Percentiles rank a stretch among this genome's conserved stretches.
phyloP scores from a whole-genome alignment of 2,888 invertebrate genomes.

The Aplocera efformata region DNA sequence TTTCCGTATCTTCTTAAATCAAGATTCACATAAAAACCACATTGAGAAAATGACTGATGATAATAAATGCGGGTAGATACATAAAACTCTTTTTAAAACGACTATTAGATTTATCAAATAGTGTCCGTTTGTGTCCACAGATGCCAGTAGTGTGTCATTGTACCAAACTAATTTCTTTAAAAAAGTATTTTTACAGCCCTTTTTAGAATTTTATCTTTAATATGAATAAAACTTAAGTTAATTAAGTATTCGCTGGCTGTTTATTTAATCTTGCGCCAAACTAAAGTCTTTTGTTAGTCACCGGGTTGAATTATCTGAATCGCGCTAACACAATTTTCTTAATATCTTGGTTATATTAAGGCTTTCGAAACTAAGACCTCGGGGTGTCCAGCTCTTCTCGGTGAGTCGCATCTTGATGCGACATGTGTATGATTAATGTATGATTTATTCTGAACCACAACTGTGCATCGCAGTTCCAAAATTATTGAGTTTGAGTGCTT shows the following conservation, averaged over 20 bases:
- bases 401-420: slow-evolving; percentile 46
- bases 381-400: slow-evolving; percentile 68
- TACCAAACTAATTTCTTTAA: too few species aligned
- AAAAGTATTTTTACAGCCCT: too few species aligned
- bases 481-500: slow-evolving; percentile 30
- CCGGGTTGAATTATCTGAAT: slow-evolving; percentile 24
- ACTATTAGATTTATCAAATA: neutral
- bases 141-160: slow-evolving; percentile 4
- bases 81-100: too few species aligned
- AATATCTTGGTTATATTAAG: slow-evolving; percentile 7
- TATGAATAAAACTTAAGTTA: too few species aligned
- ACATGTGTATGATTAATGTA: slow-evolving; percentile 31
- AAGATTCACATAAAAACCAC: too few species aligned
- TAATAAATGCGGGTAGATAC: too few species aligned
- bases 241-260: too few species aligned
- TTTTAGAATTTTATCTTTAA: too few species aligned
- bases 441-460: slow-evolving; percentile 37
- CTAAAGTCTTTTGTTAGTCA: too few species aligned
- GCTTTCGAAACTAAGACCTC: neutral
- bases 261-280: too few species aligned
- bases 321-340: slow-evolving; percentile 37
- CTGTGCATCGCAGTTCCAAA: slow-evolving; percentile 41
- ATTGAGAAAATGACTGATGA: too few species aligned
- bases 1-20: too few species aligned
- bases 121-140: neutral